Conservation (phyloP, 2,113 vertebrate genomes). For the Arvicanthis niloticus region DNA sequence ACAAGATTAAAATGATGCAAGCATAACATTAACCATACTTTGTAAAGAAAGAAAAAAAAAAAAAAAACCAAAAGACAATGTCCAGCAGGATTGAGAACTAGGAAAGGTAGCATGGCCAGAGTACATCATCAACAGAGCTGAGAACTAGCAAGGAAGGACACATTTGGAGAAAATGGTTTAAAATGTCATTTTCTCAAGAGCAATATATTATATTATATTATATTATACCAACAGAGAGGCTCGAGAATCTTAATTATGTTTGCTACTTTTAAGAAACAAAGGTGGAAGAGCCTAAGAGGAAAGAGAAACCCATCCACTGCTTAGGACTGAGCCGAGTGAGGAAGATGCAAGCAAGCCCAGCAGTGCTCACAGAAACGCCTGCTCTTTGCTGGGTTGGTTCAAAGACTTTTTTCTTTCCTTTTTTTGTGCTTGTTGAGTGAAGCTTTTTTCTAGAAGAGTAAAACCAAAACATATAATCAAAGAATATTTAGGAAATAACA, state of each 20-base stretch:
- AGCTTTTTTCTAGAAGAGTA: constrained; percentile 68
- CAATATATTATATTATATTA: background rate
- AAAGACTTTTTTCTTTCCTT: background rate
- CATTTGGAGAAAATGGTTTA: background rate
- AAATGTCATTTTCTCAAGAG: constrained; percentile 27
- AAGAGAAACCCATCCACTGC: background rate
- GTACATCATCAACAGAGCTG: background rate
- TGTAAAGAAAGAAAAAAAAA: background rate
- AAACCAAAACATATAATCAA: constrained; percentile 61
- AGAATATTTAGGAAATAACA: constrained; percentile 69
- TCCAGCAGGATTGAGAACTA: background rate
- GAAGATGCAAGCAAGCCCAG: background rate
- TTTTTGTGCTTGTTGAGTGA: background rate
- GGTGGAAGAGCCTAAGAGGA: background rate
- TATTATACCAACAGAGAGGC: background rate
- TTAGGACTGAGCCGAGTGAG: background rate
- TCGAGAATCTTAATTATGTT: background rate
- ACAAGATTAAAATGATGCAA: constrained; percentile 30
- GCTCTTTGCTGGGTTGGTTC: constrained; percentile 31
- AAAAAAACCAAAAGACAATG: background rate
- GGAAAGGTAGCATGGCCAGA: background rate
- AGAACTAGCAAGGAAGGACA: background rate
- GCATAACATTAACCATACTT: background rate
- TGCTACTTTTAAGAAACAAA: constrained; percentile 41
- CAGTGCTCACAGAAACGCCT: background rate